phyloP scores from a whole-genome alignment of 2,888 invertebrate species.

The Griposia aprilina region DNA sequence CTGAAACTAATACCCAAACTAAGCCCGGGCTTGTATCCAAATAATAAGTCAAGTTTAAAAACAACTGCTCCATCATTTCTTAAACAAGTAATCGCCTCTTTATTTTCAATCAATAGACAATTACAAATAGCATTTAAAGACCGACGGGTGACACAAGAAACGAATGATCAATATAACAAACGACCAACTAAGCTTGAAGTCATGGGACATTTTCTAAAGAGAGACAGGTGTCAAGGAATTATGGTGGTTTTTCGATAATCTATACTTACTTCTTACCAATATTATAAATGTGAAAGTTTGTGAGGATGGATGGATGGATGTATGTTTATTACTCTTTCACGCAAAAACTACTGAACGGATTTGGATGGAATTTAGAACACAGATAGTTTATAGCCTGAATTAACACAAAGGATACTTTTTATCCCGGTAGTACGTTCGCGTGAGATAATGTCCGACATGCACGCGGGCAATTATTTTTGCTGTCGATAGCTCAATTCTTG shows the following conservation, averaged over 20 bases:
- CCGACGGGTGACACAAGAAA: constrained; percentile 75
- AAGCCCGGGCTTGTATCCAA: not conserved
- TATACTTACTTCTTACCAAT: not conserved
- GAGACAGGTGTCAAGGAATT: constrained; percentile 58
- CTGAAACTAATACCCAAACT: not conserved
- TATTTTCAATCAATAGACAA: constrained; percentile 75
- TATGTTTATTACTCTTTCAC: no score
- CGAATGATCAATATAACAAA: constrained; percentile 73
- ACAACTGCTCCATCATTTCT: constrained; percentile 44
- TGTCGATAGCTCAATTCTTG: not conserved
- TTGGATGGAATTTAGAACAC: no score
- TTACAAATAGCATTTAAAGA: constrained; percentile 73
- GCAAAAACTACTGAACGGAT: no score
- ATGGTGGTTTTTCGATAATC: constrained; percentile 66
- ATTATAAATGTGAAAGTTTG: not conserved
- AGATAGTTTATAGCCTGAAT: no score
- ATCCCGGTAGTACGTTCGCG: no score
- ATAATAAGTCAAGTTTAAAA: not conserved
- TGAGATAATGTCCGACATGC: no score
- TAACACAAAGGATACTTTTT: no score
- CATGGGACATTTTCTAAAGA: constrained; percentile 18
- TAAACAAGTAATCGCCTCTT: constrained; percentile 66
- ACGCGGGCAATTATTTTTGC: no score
- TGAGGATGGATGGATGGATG: no score
- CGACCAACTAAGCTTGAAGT: constrained; percentile 51